Base-by-base conservation (phyloP, 1,140 invertebrate genomes). In the Camponotus pennsylvanicus region DNA sequence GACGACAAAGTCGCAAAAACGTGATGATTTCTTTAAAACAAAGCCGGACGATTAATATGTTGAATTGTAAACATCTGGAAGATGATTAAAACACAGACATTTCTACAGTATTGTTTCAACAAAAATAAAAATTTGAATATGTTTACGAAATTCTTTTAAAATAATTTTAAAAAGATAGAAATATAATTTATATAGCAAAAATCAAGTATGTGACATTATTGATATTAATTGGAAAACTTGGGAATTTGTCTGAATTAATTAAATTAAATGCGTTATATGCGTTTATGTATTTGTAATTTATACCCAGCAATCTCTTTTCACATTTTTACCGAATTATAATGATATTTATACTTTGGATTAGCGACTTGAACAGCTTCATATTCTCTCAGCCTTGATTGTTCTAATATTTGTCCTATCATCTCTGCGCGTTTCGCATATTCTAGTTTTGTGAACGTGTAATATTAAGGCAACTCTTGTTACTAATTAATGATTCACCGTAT, bases 401-500 rank as follows among this genome's bases (percentile, higher is more conserved):
- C 37, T 42, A 40, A 52, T 55, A 3, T 55, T 21, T 37, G n/a
- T 1, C 32, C 37, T 63, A 78, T 63, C 21, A 40, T 67, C 11
- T 32, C 15, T 42, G 40, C 49, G 63, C 87, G 13, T 73, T 80
- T 52, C 49, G 69, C 79, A 37, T 87, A 78, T 87, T 66, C 69
- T 88, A 90, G 57, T 89, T 87, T 84, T 75, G 85, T 85, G 76
- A 92, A 87, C 61, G 61, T 76, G 85, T 92, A 91, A 92, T 93
- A 92, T 93, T 93, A 93, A 93, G 93, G 93, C 93, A 93, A 93
- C 91, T 92, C 90, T 93, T 93, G 88, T 93, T 92, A 91, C 84
- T 91, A 80, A 87, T 88, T 77, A 86, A 88, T 66, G 76, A 86
- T 89, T 86, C 57, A 67, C 27, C 49, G 57, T 64, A 45, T 77